Evolutionary conservation across 37 sponge, comb jelly and placozoan species (phyloP).

Genomic region (Chondrosia reniformis): DNA sequence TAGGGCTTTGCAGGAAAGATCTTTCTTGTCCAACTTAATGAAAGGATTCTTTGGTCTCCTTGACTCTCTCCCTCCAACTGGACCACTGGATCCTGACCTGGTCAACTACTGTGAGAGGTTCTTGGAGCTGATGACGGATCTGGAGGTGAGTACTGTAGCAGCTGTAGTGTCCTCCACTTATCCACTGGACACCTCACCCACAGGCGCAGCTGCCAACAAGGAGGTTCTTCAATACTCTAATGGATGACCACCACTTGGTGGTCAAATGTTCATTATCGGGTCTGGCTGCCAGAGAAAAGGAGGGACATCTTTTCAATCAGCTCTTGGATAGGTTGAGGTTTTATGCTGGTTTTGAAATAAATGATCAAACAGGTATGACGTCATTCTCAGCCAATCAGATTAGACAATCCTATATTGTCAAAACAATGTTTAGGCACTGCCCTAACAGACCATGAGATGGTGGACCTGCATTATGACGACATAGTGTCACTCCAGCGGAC

Average conservation of each 20-base stretch:
- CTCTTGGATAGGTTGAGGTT: constrained; percentile 85
- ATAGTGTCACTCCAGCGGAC: constrained; percentile 57
- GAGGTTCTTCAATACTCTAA: constrained; percentile 92
- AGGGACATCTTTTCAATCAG: constrained; percentile 90
- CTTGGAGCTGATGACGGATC: constrained; percentile 86
- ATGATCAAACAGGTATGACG: constrained; percentile 69
- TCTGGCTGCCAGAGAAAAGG: constrained; percentile 51
- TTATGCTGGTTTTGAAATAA: constrained; percentile 94
- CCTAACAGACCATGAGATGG: constrained; percentile 82
- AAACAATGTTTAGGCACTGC: constrained; percentile 32
- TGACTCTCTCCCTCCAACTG: constrained; percentile 53
- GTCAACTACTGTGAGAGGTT: constrained; percentile 89
- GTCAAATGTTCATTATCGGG: constrained; percentile 66
- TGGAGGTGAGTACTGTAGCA: constrained; percentile 51
- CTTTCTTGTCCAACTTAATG: constrained; percentile 70
- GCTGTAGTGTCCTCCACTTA: not conserved
- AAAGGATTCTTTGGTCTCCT: constrained; percentile 72
- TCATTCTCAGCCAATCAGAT: too few relatives aligned
- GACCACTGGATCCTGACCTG: constrained; percentile 36
- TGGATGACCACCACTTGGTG: constrained; percentile 76
- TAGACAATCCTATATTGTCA: too few relatives aligned
- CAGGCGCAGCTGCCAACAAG: constrained; percentile 88
- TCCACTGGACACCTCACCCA: not conserved
- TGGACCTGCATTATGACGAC: constrained; percentile 73
- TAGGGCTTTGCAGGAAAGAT: constrained; percentile 51